Conservation (phyloP, 2,797 vertebrate genomes). For the Champsocephalus gunnari region DNA sequence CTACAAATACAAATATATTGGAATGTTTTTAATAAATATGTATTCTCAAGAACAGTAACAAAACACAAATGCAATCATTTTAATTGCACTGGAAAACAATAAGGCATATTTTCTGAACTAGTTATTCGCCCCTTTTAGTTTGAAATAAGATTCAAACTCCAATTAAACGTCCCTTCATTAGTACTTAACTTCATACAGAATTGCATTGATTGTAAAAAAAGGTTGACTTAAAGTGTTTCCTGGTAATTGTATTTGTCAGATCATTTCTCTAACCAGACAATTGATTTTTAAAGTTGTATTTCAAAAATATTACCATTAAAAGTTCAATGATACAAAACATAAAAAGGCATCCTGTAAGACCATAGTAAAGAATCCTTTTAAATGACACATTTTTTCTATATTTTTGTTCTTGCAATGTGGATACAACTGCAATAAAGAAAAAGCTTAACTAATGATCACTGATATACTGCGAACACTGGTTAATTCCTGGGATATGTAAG, state of each 20-base stretch:
- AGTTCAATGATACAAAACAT: conserved; percentile 82
- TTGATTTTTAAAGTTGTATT: conserved; percentile 74
- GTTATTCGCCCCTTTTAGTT: conserved; percentile 41
- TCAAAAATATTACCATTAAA: conserved; percentile 83
- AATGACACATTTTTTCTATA: conserved; percentile 50
- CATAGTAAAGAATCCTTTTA: conserved; percentile 72
- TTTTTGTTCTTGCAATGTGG: conserved; percentile 51
- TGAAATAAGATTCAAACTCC: conserved; percentile 51
- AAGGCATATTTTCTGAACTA: conserved; percentile 79
- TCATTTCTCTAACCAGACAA: conserved; percentile 59
- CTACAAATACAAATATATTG: conserved; percentile 50
- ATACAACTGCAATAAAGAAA: conserved; percentile 58
- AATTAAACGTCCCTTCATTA: conserved; percentile 42
- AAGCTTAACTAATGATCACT: conserved; percentile 61
- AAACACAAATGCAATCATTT: conserved; percentile 80
- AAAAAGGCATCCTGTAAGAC: conserved; percentile 76
- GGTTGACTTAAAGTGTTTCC: conserved; percentile 28
- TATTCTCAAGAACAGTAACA: conserved; percentile 84
- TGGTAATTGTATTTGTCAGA: conserved; percentile 50
- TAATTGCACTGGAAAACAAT: conserved; percentile 79
- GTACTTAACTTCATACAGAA: conserved; percentile 48
- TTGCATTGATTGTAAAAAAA: conserved; percentile 53
- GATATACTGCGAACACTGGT: conserved; percentile 59
- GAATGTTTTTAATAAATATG: conserved; percentile 82
- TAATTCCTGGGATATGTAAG: conserved; percentile 72